These are phyloP conservation scores for Neoascia interrupta DNA, from an alignment of 2,888 invertebrate species.

Conservation along the genomic window DNA sequence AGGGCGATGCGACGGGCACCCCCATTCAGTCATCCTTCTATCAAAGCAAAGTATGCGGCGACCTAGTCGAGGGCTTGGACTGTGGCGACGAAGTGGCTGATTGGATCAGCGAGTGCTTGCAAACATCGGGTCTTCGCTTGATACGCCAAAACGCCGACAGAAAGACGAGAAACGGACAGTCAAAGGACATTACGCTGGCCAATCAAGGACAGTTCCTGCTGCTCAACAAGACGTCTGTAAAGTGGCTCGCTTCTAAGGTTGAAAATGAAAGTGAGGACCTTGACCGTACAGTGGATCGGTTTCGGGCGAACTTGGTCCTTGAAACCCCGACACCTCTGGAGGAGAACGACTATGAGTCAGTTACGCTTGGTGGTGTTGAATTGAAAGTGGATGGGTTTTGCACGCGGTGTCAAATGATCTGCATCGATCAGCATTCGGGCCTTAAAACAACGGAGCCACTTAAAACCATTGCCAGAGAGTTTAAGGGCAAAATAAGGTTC, in stretches of 20 bases:
- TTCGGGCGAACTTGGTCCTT: constrained; percentile 94
- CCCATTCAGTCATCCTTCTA: constrained; percentile 80
- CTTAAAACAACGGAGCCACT: constrained; percentile 89
- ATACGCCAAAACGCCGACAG: constrained; percentile 82
- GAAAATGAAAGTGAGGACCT: constrained; percentile 81
- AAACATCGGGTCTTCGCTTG: constrained; percentile 85
- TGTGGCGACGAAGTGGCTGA: constrained; percentile 90
- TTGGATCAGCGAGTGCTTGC: constrained; percentile 90
- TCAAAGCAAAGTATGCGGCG: constrained; percentile 92
- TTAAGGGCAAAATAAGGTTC: constrained; percentile 88
- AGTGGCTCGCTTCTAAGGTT: constrained; percentile 84
- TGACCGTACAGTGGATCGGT: constrained; percentile 86
- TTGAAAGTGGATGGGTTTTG: constrained; percentile 89
- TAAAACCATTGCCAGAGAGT: constrained; percentile 86
- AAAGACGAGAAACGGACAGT: constrained; percentile 70
- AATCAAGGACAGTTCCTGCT: constrained; percentile 94
- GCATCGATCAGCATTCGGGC: constrained; percentile 93
- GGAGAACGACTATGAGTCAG: constrained; percentile 86
- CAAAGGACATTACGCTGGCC: constrained; percentile 83
- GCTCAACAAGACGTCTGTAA: constrained; percentile 88
- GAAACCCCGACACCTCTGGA: constrained; percentile 86
- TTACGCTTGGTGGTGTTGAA: constrained; percentile 83
- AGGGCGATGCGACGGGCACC: constrained; percentile 72
- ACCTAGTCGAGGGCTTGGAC: constrained; percentile 88
- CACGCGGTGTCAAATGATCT: constrained; percentile 96